phyloP scores from a whole-genome alignment of 1,140 invertebrate species.

The Scaptomyza montana region DNA sequence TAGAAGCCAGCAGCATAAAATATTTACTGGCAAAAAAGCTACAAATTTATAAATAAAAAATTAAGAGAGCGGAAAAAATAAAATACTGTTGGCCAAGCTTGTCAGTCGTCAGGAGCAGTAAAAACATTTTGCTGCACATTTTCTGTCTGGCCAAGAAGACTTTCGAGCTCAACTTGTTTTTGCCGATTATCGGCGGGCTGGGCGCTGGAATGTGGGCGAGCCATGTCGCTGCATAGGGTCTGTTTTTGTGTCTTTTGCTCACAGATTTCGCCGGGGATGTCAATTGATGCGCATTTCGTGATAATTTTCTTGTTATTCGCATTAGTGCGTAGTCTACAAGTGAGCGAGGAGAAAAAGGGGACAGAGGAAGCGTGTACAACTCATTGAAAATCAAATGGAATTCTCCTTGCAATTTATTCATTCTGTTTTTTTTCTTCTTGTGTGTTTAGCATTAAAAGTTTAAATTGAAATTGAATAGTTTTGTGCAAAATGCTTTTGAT shows the following conservation, averaged over 20 bases:
- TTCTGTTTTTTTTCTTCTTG: background rate
- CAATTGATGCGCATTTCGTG: conserved; percentile 54
- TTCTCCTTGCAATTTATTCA: conserved; percentile 6
- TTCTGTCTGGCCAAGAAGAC: conserved; percentile 35
- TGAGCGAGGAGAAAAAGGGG: background rate
- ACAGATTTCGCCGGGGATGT: conserved; percentile 33
- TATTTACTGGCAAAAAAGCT: conserved; percentile 14
- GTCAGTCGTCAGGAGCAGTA: conserved; percentile 41
- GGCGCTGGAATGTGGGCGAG: background rate
- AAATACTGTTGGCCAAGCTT: conserved; percentile 5
- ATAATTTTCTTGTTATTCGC: conserved; percentile 58
- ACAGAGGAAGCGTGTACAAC: background rate
- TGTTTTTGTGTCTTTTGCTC: conserved; percentile 31
- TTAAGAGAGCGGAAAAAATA: background rate
- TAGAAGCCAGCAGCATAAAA: conserved; percentile 28
- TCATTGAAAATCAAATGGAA: conserved; percentile 35
- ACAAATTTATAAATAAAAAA: conserved; percentile 17
- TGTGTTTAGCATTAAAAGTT: conserved; percentile 52
- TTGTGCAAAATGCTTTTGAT: conserved; percentile 14
- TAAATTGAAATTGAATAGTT: conserved; percentile 45
- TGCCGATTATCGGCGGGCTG: conserved; percentile 28
- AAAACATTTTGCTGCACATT: conserved; percentile 34
- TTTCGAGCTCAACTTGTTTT: conserved; percentile 39
- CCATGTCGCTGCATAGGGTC: background rate
- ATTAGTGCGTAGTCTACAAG: conserved; percentile 38